Evolutionary conservation across 2,113 vertebrate species (phyloP).

Genomic region (Coreoperca whiteheadi): DNA sequence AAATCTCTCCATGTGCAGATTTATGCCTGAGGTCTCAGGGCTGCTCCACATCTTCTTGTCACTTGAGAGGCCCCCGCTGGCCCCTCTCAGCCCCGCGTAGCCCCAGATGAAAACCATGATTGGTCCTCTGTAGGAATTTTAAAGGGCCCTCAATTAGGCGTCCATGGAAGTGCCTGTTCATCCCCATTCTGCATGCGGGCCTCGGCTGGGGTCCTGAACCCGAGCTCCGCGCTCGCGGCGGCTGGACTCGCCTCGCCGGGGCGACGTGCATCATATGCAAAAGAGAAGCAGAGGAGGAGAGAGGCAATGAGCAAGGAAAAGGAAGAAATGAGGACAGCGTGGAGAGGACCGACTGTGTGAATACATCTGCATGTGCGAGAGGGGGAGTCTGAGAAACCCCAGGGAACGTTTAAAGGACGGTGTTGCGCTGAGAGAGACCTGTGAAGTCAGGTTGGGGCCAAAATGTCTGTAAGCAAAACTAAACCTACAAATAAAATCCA

Average conservation of each 20-base stretch:
- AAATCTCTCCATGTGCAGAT: constrained; percentile 53
- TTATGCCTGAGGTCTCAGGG: constrained; percentile 36
- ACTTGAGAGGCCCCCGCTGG: constrained; percentile 37
- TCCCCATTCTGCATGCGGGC: constrained; percentile 78
- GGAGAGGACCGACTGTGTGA: neutral
- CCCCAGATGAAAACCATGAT: constrained; percentile 66
- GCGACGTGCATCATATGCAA: constrained; percentile 75
- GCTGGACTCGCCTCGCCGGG: constrained; percentile 40
- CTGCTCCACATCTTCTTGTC: constrained; percentile 55
- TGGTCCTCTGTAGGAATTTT: constrained; percentile 80
- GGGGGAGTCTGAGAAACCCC: neutral
- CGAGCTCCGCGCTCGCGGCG: constrained; percentile 46
- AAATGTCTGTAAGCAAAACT: neutral
- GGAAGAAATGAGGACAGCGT: neutral
- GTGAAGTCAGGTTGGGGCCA: too few relatives aligned
- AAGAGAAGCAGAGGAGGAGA: constrained; percentile 57
- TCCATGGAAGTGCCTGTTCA: constrained; percentile 51
- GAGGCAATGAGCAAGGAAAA: neutral
- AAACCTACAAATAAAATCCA: neutral
- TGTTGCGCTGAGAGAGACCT: neutral
- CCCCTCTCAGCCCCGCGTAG: constrained; percentile 46
- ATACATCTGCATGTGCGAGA: constrained; percentile 31
- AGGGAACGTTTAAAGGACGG: neutral
- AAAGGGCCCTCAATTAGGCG: constrained; percentile 80
- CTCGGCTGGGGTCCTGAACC: constrained; percentile 78